Evolutionary conservation across 2,113 vertebrate genomes (phyloP).

Genomic region (Ophthalmolycus amberensis): DNA sequence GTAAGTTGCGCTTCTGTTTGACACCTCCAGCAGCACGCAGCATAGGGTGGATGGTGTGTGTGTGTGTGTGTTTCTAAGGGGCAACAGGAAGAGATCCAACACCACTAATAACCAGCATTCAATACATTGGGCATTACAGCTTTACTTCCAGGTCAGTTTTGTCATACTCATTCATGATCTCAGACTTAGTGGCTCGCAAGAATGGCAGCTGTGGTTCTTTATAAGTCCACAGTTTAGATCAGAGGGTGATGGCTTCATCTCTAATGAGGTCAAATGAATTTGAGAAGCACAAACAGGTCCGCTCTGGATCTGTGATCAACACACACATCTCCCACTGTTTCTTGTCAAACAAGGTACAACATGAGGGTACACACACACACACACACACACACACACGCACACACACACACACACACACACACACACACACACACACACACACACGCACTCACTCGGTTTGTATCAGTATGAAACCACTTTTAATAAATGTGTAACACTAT

Average conservation of each 20-base stretch:
- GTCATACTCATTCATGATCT: neutral
- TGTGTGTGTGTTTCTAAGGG: neutral
- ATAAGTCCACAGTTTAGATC: slow-evolving; percentile 21
- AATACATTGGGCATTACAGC: neutral
- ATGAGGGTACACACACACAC: neutral
- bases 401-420: neutral
- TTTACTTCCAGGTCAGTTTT: neutral
- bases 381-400: neutral
- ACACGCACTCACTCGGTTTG: neutral
- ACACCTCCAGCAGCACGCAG: slow-evolving; percentile 28
- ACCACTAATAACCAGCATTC: neutral
- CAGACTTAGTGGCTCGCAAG: neutral
- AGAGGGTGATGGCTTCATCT: neutral
- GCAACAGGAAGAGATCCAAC: neutral
- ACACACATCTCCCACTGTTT: slow-evolving; percentile 7
- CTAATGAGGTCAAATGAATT: slow-evolving; percentile 30
- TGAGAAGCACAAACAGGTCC: slow-evolving; percentile 35
- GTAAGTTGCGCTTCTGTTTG: slow-evolving; percentile 29
- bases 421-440: neutral
- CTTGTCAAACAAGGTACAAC: neutral
- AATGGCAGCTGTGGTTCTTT: slow-evolving; percentile 2
- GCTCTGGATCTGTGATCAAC: slow-evolving; percentile 1
- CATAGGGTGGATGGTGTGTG: neutral
- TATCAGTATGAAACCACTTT: neutral
- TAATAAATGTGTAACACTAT: neutral